Evolutionary conservation across 2,113 vertebrate genomes (phyloP).

Genomic region (Apeltes quadracus): DNA sequence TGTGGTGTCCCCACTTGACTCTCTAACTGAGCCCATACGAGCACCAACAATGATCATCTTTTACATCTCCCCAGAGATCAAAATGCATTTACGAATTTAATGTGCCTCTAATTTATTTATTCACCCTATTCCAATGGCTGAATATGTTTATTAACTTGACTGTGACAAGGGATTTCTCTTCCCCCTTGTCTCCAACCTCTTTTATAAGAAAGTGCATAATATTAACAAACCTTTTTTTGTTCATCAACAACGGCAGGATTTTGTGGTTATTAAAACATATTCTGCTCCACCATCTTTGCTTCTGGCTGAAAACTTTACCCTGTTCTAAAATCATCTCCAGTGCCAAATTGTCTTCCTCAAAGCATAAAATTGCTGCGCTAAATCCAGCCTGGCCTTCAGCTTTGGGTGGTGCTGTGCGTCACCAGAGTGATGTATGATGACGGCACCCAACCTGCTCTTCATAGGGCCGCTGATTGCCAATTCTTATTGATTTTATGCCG

Average conservation of each 20-base stretch:
- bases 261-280: constrained; percentile 13
- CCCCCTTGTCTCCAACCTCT: not conserved
- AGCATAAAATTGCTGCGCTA: constrained; percentile 43
- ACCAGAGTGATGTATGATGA: constrained; percentile 49
- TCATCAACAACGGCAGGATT: not conserved
- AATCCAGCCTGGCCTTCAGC: constrained; percentile 56
- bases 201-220: not conserved
- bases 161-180: not conserved
- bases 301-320: constrained; percentile 25
- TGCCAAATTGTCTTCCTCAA: constrained; percentile 37
- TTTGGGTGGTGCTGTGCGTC: constrained; percentile 45
- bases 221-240: constrained; percentile 13
- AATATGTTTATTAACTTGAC: not conserved
- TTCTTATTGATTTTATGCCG: constrained; percentile 70
- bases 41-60: not conserved
- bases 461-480: constrained; percentile 49
- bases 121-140: not conserved
- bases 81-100: not conserved
- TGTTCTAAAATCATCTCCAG: constrained; percentile 8
- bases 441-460: constrained; percentile 42
- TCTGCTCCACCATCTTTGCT: not conserved
- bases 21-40: not conserved
- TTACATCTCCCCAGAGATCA: constrained; percentile 7
- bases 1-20: not conserved
- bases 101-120: not conserved